Percentiles rank a stretch among this genome's conserved stretches.
These are phyloP conservation scores for Phrynosoma blainvillii DNA, from an alignment of 2,113 vertebrate genomes.

Conservation along the genomic window DNA sequence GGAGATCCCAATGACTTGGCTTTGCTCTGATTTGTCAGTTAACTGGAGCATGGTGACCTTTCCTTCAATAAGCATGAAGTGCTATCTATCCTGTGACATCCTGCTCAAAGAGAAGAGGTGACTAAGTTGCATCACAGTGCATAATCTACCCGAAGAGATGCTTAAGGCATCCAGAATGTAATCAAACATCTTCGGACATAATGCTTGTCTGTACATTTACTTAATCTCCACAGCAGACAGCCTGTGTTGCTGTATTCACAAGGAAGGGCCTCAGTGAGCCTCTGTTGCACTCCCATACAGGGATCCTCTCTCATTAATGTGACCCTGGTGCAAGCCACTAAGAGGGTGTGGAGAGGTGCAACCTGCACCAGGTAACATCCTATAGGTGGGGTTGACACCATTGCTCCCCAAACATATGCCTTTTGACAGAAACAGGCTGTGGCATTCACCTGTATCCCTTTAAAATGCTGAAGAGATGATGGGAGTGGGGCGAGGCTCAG, in stretches of 20 bases:
- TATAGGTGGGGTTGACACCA: too few species aligned
- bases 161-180: neutral
- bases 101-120: neutral
- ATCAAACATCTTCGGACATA: neutral
- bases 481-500: too few species aligned
- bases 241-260: neutral
- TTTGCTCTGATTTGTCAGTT: conserved; percentile 3
- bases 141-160: neutral
- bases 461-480: too few species aligned
- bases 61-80: conserved; percentile 10
- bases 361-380: too few species aligned
- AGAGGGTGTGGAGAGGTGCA: too few species aligned
- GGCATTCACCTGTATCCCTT: too few species aligned
- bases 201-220: neutral
- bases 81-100: neutral
- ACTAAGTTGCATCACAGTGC: conserved; percentile 4
- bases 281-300: neutral
- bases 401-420: too few species aligned
- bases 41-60: conserved; percentile 7
- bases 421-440: too few species aligned
- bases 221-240: neutral
- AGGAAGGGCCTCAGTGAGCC: neutral
- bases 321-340: too few species aligned
- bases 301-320: neutral
- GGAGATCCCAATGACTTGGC: neutral